A percentile compares a stretch with the other conserved stretches of the same genome.
phyloP scores from a whole-genome alignment of 2,888 invertebrate species.

The Aphodius sticticus region DNA sequence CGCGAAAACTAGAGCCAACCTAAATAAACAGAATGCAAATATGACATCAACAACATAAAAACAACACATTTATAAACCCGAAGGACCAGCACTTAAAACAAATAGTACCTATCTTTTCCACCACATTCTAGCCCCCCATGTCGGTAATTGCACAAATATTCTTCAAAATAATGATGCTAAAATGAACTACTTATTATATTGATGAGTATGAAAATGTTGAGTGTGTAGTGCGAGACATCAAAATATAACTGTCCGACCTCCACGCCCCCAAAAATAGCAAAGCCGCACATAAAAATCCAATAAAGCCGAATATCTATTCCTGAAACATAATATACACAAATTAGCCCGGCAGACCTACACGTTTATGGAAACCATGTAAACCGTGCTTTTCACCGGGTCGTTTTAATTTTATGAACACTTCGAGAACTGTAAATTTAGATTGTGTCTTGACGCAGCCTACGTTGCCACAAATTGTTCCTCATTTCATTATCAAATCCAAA shows the following conservation, averaged over 20 bases:
- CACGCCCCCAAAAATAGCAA: background rate
- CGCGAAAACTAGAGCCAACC: too few relatives aligned
- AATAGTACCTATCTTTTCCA: too few relatives aligned
- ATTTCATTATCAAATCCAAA: background rate
- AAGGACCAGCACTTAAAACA: too few relatives aligned
- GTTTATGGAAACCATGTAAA: background rate
- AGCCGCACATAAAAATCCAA: background rate
- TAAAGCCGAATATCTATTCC: conserved; percentile 4
- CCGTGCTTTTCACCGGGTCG: background rate
- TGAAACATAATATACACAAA: background rate
- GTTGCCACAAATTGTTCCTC: background rate
- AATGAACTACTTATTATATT: background rate
- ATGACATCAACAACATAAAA: too few relatives aligned
- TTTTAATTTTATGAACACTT: conserved; percentile 4
- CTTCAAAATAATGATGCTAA: background rate
- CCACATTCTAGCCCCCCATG: too few relatives aligned
- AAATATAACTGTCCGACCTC: conserved; percentile 4
- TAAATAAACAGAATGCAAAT: too few relatives aligned
- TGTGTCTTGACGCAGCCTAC: background rate
- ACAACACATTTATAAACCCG: too few relatives aligned
- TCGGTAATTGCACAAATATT: too few relatives aligned
- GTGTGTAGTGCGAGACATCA: background rate
- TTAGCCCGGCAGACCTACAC: background rate
- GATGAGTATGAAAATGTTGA: background rate
- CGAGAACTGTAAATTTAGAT: background rate